A percentile compares a stretch with the other conserved stretches of the same genome.
Evolutionary conservation across 2,888 invertebrate genomes (phyloP).

Genomic region (Pachycephus smyrnensis): DNA sequence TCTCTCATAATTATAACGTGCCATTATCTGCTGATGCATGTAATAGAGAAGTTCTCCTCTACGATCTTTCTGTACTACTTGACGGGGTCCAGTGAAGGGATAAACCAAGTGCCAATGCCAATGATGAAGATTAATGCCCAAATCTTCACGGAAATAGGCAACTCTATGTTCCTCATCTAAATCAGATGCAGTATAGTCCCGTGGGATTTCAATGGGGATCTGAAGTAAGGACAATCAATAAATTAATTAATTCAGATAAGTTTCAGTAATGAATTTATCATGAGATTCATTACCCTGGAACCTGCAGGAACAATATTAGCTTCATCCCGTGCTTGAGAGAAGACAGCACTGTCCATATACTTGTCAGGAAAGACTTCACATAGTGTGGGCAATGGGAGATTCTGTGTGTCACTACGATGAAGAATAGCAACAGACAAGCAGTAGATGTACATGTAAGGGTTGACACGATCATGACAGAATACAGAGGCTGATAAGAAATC

Average conservation of each 20-base stretch:
- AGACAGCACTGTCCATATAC: slow-evolving; percentile 74
- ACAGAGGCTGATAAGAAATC: slow-evolving; percentile 53
- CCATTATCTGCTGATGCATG: slow-evolving; percentile 66
- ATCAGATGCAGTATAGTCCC: slow-evolving; percentile 58
- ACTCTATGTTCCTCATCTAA: slow-evolving; percentile 59
- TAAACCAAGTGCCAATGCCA: slow-evolving; percentile 72
- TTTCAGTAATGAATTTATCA: not conserved
- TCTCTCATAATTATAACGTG: slow-evolving; percentile 62
- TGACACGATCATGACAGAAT: slow-evolving; percentile 58
- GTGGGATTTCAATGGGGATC: slow-evolving; percentile 53
- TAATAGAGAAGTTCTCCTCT: slow-evolving; percentile 65
- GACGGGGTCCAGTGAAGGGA: slow-evolving; percentile 50
- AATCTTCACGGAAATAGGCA: slow-evolving; percentile 70
- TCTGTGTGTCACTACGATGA: slow-evolving; percentile 71
- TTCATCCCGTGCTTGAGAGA: slow-evolving; percentile 71
- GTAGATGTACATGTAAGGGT: slow-evolving; percentile 64
- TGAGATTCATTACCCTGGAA: slow-evolving; percentile 38
- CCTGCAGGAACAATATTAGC: slow-evolving; percentile 67
- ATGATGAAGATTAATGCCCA: slow-evolving; percentile 70
- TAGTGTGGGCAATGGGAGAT: slow-evolving; percentile 73
- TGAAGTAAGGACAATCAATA: slow-evolving; percentile 18
- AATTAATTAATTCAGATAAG: not conserved
- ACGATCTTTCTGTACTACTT: slow-evolving; percentile 53
- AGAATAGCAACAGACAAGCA: slow-evolving; percentile 63
- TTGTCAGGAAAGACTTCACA: slow-evolving; percentile 76